phyloP scores from a whole-genome alignment of 35 echinoderm and acorn worm genomes.

The Apostichopus parvimensis region DNA sequence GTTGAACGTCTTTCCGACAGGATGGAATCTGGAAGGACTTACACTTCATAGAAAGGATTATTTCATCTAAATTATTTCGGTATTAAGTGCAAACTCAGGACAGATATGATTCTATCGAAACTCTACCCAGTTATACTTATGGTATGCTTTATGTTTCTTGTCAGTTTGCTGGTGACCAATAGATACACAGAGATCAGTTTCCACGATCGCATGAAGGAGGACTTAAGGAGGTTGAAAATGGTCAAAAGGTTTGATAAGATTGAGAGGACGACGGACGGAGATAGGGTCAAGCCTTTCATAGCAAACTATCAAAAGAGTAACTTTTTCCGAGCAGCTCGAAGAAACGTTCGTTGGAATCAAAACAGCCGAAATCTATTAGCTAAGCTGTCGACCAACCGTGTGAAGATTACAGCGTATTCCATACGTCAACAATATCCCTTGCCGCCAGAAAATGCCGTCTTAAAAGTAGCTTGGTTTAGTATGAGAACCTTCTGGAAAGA shows the following conservation, averaged over 20 bases:
- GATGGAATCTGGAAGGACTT: no score
- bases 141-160: background rate
- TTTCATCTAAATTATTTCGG: no score
- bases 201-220: background rate
- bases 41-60: no score
- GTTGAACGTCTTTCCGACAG: no score
- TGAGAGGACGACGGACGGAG: background rate
- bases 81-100: no score
- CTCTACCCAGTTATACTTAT: background rate
- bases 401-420: no score
- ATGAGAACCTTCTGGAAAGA: constrained; percentile 18
- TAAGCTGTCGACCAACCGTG: background rate
- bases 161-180: background rate
- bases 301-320: background rate
- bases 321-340: background rate
- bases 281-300: background rate
- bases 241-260: background rate
- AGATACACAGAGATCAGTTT: background rate
- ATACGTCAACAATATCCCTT: background rate
- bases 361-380: background rate
- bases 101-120: background rate
- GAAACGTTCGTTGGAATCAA: background rate
- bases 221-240: background rate
- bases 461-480: constrained; percentile 31
- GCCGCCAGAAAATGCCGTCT: background rate